Evolutionary conservation across 2,888 invertebrate species (phyloP).

Genomic region (Spatulosminthurus flaviceps): DNA sequence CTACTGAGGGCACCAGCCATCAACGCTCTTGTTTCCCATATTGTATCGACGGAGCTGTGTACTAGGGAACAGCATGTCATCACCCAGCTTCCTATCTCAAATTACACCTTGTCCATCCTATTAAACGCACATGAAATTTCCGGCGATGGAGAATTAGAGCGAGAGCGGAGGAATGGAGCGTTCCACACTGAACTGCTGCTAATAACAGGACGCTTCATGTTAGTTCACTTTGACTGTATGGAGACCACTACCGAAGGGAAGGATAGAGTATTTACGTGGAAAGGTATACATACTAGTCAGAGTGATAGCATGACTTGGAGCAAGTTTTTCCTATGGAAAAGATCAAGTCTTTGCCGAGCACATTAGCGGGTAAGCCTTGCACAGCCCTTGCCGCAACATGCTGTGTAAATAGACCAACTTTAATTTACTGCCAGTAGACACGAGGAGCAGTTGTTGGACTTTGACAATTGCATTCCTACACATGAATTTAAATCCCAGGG

Average conservation of each 20-base stretch:
- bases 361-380: background rate
- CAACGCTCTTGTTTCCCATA: too few species aligned
- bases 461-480: constrained; percentile 18
- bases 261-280: too few species aligned
- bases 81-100: background rate
- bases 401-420: constrained; percentile 4
- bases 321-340: background rate
- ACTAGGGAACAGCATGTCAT: background rate
- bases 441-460: background rate
- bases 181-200: background rate
- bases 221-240: too few species aligned
- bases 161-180: background rate
- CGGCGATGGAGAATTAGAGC: constrained; percentile 1
- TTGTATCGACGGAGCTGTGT: too few species aligned
- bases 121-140: constrained; percentile 2
- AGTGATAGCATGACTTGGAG: background rate
- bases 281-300: too few species aligned
- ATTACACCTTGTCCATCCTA: background rate
- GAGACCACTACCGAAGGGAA: too few species aligned
- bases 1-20: too few species aligned
- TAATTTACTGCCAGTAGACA: constrained; percentile 10
- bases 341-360: background rate
- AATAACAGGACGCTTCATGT: too few species aligned
- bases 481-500: constrained; percentile 14
- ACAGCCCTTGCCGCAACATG: background rate